These are phyloP conservation scores for Mythimna impura DNA, from an alignment of 2,888 invertebrate species.

Conservation along the genomic window DNA sequence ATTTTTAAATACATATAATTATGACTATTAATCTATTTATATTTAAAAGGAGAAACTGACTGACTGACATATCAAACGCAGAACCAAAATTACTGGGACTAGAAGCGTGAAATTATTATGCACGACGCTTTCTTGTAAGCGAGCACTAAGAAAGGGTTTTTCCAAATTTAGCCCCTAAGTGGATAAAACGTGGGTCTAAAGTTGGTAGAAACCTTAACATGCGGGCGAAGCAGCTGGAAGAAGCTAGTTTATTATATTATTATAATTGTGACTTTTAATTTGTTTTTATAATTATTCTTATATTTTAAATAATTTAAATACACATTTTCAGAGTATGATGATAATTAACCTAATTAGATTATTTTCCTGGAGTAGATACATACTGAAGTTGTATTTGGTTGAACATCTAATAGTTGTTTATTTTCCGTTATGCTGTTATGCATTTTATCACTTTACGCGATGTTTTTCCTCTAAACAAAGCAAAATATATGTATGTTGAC, in stretches of 20 bases:
- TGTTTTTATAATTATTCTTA: neutral
- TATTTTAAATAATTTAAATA: constrained; percentile 4
- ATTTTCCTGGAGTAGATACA: constrained; percentile 24
- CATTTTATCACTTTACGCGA: constrained; percentile 8
- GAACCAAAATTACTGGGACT: too few species aligned
- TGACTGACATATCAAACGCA: too few species aligned
- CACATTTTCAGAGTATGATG: neutral
- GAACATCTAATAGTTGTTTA: neutral
- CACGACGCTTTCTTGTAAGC: too few species aligned
- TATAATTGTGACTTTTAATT: neutral
- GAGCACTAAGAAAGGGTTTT: too few species aligned
- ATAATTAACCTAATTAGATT: constrained; percentile 18
- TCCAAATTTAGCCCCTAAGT: too few species aligned
- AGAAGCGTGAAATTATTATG: too few species aligned
- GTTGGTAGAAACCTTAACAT: too few species aligned
- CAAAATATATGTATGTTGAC: neutral
- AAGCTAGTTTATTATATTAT: neutral
- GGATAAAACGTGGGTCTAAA: too few species aligned
- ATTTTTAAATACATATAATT: too few species aligned
- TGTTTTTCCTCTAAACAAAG: constrained; percentile 17
- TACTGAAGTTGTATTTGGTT: constrained; percentile 13
- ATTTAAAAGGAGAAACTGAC: too few species aligned
- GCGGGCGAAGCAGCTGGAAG: neutral
- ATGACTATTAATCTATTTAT: too few species aligned
- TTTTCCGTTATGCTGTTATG: constrained; percentile 18